Percentiles rank a stretch among this genome's conserved stretches.
Evolutionary conservation across 2,797 vertebrate genomes (phyloP).

Genomic region (Macropus fuliginosus): DNA sequence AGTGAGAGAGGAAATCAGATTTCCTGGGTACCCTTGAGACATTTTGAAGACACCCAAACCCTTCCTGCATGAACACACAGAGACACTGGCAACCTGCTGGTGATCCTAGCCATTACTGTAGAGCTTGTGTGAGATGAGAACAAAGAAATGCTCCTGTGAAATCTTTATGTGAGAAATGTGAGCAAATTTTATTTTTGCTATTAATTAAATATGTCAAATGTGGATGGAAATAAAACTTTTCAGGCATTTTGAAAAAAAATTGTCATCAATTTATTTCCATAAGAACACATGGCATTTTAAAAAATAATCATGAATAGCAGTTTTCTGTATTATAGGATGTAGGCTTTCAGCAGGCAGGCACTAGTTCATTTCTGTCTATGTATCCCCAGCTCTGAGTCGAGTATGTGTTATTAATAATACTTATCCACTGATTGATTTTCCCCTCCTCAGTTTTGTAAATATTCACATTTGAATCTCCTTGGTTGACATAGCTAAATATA

Average conservation of each 20-base stretch:
- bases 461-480: not conserved
- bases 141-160: constrained; percentile 21
- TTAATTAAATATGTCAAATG: constrained; percentile 56
- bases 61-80: not conserved
- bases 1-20: not conserved
- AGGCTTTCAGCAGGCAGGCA: not conserved
- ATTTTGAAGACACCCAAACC: not conserved
- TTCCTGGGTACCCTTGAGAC: not conserved
- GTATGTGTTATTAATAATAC: not conserved
- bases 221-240: constrained; percentile 68
- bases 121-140: not conserved
- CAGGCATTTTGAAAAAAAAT: constrained; percentile 18
- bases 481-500: not conserved
- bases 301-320: not conserved
- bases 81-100: not conserved
- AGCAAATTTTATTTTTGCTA: constrained; percentile 55
- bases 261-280: not conserved
- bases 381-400: not conserved
- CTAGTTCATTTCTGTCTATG: not conserved
- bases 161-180: constrained; percentile 21
- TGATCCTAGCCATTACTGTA: not conserved
- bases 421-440: not conserved
- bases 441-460: not conserved
- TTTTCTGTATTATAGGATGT: not conserved
- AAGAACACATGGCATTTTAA: not conserved